These are phyloP conservation scores for Myotis vivesi DNA, from an alignment of 2,797 vertebrate species.

Conservation along the genomic window DNA sequence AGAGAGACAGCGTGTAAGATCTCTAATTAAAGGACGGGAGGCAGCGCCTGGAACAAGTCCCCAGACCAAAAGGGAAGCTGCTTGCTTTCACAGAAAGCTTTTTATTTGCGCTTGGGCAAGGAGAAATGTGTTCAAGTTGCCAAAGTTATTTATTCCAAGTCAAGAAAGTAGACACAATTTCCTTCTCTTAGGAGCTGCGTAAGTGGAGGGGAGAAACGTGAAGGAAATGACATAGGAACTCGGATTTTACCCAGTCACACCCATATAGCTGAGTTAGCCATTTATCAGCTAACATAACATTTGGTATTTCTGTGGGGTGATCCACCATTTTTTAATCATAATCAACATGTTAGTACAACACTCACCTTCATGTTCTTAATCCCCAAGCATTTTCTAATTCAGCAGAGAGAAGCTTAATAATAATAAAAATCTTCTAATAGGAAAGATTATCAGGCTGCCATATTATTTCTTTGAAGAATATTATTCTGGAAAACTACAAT, in stretches of 20 bases:
- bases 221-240: neutral
- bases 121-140: neutral
- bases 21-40: neutral
- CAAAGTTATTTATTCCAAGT: neutral
- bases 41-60: neutral
- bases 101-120: neutral
- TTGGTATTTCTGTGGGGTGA: neutral
- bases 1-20: neutral
- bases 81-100: neutral
- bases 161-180: neutral
- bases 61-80: neutral
- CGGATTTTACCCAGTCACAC: neutral
- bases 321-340: neutral
- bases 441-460: conserved; percentile 26
- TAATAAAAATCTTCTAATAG: conserved; percentile 46
- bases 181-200: neutral
- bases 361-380: neutral
- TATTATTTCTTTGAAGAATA: conserved; percentile 74
- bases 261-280: neutral
- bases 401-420: conserved; percentile 39
- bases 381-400: conserved; percentile 58
- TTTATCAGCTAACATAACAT: neutral
- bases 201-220: neutral
- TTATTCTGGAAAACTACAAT: conserved; percentile 78
- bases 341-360: neutral